phyloP scores from a whole-genome alignment of 1,140 invertebrate genomes.

The Leptinotarsa lineolata region DNA sequence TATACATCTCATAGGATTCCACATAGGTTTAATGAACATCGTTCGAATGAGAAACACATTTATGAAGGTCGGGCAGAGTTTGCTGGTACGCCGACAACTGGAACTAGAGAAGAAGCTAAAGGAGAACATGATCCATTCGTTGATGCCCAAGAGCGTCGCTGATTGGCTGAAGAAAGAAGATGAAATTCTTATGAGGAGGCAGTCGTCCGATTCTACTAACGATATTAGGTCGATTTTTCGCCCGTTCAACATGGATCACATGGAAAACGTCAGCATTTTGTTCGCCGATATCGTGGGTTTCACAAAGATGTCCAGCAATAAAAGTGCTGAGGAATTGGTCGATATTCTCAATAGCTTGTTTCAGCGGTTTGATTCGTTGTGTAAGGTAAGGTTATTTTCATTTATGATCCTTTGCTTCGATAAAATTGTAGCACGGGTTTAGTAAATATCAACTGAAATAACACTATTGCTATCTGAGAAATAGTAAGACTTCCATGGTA shows the following conservation, averaged over 20 bases:
- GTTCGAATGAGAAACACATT: constrained; percentile 92
- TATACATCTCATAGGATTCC: constrained; percentile 89
- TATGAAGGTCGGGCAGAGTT: constrained; percentile 93
- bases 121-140: constrained; percentile 96
- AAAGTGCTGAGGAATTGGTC: constrained; percentile 86
- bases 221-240: constrained; percentile 83
- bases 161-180: constrained; percentile 73
- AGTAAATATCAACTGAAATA: no score
- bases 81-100: constrained; percentile 82
- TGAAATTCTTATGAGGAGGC: constrained; percentile 51
- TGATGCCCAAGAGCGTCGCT: constrained; percentile 93
- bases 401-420: no score
- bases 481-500: no score
- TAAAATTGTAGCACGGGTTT: no score
- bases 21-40: constrained; percentile 91
- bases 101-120: constrained; percentile 93
- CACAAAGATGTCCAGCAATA: constrained; percentile 96
- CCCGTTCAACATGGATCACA: constrained; percentile 94
- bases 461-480: no score
- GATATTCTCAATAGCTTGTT: constrained; percentile 94
- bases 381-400: constrained; percentile 57
- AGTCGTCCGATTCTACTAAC: constrained; percentile 63
- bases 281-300: constrained; percentile 98
- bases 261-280: constrained; percentile 96
- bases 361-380: constrained; percentile 90